These are phyloP conservation scores for Melanotaenia boesemani DNA, from an alignment of 2,797 vertebrate species.

Conservation along the genomic window DNA sequence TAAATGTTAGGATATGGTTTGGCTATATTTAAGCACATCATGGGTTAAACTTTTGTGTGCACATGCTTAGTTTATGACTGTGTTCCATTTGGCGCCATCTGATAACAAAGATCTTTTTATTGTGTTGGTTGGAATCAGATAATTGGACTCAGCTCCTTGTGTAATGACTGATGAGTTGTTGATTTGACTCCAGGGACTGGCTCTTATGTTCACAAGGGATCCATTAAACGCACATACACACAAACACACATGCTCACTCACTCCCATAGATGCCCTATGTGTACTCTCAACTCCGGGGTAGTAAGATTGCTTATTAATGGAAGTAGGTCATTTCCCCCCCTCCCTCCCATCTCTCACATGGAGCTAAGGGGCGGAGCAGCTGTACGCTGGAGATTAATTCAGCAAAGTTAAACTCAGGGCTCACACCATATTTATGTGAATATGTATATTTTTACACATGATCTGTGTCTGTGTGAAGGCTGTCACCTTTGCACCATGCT, in stretches of 20 bases:
- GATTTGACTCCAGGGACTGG: constrained; percentile 67
- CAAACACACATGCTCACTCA: constrained; percentile 38
- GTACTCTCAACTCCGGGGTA: constrained; percentile 66
- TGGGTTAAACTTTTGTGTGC: constrained; percentile 56
- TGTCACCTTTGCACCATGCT: constrained; percentile 95
- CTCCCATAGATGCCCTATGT: constrained; percentile 42
- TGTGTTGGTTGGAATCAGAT: constrained; percentile 68
- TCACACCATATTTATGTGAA: constrained; percentile 52
- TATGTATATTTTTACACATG: constrained; percentile 64
- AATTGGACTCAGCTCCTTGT: constrained; percentile 66
- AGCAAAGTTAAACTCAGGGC: constrained; percentile 67
- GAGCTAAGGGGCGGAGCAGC: constrained; percentile 72
- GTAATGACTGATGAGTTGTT: constrained; percentile 70
- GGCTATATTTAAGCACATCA: constrained; percentile 54
- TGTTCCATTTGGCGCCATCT: constrained; percentile 53
- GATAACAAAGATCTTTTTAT: constrained; percentile 59
- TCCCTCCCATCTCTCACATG: constrained; percentile 57
- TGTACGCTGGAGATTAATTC: constrained; percentile 72
- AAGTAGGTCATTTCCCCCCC: constrained; percentile 81
- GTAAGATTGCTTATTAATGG: constrained; percentile 84
- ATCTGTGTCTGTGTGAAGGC: constrained; percentile 84
- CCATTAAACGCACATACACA: constrained; percentile 58
- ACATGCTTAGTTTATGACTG: constrained; percentile 64
- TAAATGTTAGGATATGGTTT: constrained; percentile 48
- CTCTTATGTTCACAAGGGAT: constrained; percentile 68